Evolutionary conservation across 2,113 vertebrate genomes (phyloP), one percentile per base, ranked within the genome.

Genomic region (Colaptes auratus): DNA sequence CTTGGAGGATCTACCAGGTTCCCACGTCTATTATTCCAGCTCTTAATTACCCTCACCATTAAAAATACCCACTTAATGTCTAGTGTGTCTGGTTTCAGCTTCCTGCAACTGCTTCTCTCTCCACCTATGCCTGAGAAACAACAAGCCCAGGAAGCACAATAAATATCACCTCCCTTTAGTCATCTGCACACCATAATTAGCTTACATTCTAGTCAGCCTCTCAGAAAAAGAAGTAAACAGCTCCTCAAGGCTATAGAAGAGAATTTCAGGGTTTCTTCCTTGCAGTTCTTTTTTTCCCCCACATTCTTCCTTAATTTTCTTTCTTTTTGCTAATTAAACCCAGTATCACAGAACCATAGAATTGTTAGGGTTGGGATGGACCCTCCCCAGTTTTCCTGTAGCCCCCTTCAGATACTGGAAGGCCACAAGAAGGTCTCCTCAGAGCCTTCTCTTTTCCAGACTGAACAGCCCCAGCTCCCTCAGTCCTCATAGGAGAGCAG

Each of bases 41-140:
- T 75, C 12, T 80, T 95, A 95, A 96, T 93, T 94, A 76, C 30
- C n/a, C 3, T 82, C 83, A 75, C 48, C 80, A 35, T 78, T 78
- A 84, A 88, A 93, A 93, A 84, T 65, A 72, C 19, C 53, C 63
- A 63, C 74, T 81, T 74, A 36, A 66, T 0, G 1, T 75, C 65
- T 36, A 35, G 13, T 6, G 70, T 50, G 39, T 76, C 86, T 93
- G 55, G 30, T n/a, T 94, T 91, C 86, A 79, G 73, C 59, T 93
- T 59, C 77, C 59, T 65, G 39, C 59, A 61, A 46, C n/a, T 17
- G 44, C 14, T 15, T 90, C 18, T 84, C 50, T 3, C 35, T 88
- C 72, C 0, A 2, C n/a, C 39, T 93, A 82, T 46, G 70, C 71
- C 66, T 55, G 39, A 35, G 44, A 11, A 65, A 82, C 58, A 88